Percentiles rank a stretch among this genome's conserved stretches.
phyloP scores from a whole-genome alignment of 1,140 invertebrate genomes.

The Cydia amplana region DNA sequence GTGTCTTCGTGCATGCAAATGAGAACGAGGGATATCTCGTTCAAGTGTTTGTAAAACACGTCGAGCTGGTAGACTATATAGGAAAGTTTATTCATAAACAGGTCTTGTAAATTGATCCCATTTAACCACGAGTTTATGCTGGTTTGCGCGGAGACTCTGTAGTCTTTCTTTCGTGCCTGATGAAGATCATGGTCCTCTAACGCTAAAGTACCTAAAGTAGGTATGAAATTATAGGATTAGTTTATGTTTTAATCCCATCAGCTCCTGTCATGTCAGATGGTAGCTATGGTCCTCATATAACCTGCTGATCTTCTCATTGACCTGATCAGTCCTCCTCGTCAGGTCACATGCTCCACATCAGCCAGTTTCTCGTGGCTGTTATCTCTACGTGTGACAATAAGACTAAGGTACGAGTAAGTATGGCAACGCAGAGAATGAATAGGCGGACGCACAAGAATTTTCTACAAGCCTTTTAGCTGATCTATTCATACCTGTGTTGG shows the following conservation, averaged over 20 bases:
- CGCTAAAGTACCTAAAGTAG: too few relatives aligned
- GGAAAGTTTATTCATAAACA: not conserved
- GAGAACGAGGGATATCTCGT: slow-evolving; percentile 6
- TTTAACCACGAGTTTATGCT: not conserved
- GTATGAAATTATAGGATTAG: too few relatives aligned
- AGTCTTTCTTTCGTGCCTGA: not conserved
- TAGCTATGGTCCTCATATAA: not conserved
- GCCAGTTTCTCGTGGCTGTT: too few relatives aligned
- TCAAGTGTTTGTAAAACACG: not conserved
- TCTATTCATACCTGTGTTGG: too few relatives aligned
- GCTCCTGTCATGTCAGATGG: too few relatives aligned
- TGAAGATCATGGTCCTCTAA: too few relatives aligned
- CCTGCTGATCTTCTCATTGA: not conserved
- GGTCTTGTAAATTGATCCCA: not conserved
- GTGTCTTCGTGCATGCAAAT: slow-evolving; percentile 24
- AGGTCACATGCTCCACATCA: too few relatives aligned
- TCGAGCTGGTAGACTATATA: not conserved
- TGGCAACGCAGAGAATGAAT: not conserved
- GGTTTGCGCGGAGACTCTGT: not conserved
- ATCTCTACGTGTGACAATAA: too few relatives aligned
- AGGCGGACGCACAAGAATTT: not conserved
- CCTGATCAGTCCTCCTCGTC: not conserved
- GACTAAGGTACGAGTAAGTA: too few relatives aligned
- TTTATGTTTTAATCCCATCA: too few relatives aligned
- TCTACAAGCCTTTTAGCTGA: not conserved